These are phyloP conservation scores for Didymodactylos carnosus DNA, from an alignment of 2,888 invertebrate genomes.

Conservation along the genomic window DNA sequence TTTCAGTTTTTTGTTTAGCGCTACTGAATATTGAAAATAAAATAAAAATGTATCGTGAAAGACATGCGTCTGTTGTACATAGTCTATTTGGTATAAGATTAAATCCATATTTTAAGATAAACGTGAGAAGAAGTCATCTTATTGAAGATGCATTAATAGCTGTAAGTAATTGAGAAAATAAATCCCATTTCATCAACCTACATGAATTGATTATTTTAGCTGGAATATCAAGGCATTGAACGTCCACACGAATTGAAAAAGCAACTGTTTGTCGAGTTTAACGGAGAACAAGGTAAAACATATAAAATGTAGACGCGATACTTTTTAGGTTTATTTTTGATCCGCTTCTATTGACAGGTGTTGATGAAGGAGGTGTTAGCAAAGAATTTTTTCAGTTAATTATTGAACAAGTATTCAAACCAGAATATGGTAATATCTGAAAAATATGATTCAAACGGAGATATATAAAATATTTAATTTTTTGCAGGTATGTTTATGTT, in stretches of 20 bases:
- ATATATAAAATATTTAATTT: neutral
- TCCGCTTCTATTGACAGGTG: no score
- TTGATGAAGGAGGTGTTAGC: slow-evolving; percentile 58
- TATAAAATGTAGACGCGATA: no score
- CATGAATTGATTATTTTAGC: neutral
- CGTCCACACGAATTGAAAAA: slow-evolving; percentile 76
- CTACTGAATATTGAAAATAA: slow-evolving; percentile 48
- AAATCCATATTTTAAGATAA: slow-evolving; percentile 48
- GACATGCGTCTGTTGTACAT: slow-evolving; percentile 62
- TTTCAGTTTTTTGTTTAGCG: slow-evolving; percentile 1
- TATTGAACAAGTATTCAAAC: slow-evolving; percentile 71
- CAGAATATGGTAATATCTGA: slow-evolving; percentile 61
- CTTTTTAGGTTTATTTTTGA: no score
- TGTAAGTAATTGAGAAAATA: slow-evolving; percentile 43
- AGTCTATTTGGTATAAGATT: slow-evolving; percentile 46
- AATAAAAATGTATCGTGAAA: slow-evolving; percentile 77
- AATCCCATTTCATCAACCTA: no score
- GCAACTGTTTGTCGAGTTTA: slow-evolving; percentile 80
- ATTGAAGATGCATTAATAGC: slow-evolving; percentile 78
- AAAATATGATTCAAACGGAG: neutral
- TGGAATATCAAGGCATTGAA: slow-evolving; percentile 49
- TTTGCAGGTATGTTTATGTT: slow-evolving; percentile 40
- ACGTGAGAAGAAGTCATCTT: slow-evolving; percentile 54
- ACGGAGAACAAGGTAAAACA: slow-evolving; percentile 65
- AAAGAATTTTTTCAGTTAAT: slow-evolving; percentile 90